Evolutionary conservation across 2,797 vertebrate species (phyloP).

Genomic region (Silurus lanzhouensis): DNA sequence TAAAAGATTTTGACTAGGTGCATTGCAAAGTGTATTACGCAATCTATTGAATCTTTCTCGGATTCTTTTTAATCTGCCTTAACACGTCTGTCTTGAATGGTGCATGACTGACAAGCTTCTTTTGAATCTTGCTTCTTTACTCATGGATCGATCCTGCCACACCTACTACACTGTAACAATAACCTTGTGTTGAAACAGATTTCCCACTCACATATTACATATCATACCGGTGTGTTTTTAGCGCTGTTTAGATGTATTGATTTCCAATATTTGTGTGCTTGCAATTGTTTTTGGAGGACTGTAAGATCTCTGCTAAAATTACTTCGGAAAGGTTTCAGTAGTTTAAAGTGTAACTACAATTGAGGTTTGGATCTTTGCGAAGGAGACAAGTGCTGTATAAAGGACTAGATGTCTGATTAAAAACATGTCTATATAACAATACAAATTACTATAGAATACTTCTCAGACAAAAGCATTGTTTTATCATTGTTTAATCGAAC

Average conservation of each 20-base stretch:
- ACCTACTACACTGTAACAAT: constrained; percentile 31
- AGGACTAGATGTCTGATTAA: neutral
- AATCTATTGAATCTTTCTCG: neutral
- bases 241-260: neutral
- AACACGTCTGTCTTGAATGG: constrained; percentile 23
- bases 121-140: constrained; percentile 34
- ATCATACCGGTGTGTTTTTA: neutral
- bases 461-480: neutral
- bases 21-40: neutral
- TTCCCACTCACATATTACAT: neutral
- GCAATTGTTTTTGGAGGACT: neutral
- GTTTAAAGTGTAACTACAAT: constrained; percentile 1
- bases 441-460: neutral
- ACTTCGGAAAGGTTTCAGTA: neutral
- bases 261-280: too few species aligned
- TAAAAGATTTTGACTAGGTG: neutral
- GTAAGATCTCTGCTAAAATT: neutral
- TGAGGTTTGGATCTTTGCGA: neutral
- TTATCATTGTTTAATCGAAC: neutral
- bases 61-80: neutral
- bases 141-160: constrained; percentile 24
- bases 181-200: constrained; percentile 13
- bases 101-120: constrained; percentile 2
- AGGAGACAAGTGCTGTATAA: neutral
- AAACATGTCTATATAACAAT: neutral